phyloP scores from a whole-genome alignment of 2,888 invertebrate genomes.

The Dascillus cervinus region DNA sequence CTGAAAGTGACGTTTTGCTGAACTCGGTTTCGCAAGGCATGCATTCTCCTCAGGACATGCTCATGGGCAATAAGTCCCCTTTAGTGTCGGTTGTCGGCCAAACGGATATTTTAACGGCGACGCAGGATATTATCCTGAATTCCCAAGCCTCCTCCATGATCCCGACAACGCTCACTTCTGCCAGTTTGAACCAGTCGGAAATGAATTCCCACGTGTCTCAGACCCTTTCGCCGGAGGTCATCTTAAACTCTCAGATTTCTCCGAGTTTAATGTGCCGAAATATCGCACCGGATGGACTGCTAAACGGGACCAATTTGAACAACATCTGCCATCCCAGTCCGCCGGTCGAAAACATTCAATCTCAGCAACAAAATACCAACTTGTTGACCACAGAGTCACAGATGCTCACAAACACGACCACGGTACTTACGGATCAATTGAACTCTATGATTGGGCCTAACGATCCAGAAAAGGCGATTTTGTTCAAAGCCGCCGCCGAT shows the following conservation, averaged over 20 bases:
- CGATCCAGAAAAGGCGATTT: slow-evolving; percentile 65
- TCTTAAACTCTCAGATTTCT: slow-evolving; percentile 54
- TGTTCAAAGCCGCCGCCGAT: slow-evolving; percentile 66
- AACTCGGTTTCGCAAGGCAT: slow-evolving; percentile 17
- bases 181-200: slow-evolving; percentile 33
- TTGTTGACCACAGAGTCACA: slow-evolving; percentile 6
- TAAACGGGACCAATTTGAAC: slow-evolving; percentile 18
- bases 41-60: slow-evolving; percentile 24
- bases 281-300: slow-evolving; percentile 25
- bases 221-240: slow-evolving; percentile 50
- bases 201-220: slow-evolving; percentile 37
- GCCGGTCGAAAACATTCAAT: slow-evolving; percentile 20
- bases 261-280: slow-evolving; percentile 51
- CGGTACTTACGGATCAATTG: slow-evolving; percentile 14
- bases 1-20: slow-evolving; percentile 11
- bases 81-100: slow-evolving; percentile 7
- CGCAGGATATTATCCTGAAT: slow-evolving; percentile 40
- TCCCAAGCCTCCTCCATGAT: slow-evolving; percentile 25
- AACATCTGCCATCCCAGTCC: slow-evolving; percentile 29
- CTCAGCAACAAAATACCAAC: slow-evolving; percentile 14
- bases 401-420: slow-evolving; percentile 3
- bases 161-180: slow-evolving; percentile 23
- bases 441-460: slow-evolving; percentile 48
- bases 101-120: slow-evolving; percentile 24
- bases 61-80: slow-evolving; percentile 20